Evolutionary conservation across 2,888 invertebrate species (phyloP).

Genomic region (Heteromyza rotundicornis): DNA sequence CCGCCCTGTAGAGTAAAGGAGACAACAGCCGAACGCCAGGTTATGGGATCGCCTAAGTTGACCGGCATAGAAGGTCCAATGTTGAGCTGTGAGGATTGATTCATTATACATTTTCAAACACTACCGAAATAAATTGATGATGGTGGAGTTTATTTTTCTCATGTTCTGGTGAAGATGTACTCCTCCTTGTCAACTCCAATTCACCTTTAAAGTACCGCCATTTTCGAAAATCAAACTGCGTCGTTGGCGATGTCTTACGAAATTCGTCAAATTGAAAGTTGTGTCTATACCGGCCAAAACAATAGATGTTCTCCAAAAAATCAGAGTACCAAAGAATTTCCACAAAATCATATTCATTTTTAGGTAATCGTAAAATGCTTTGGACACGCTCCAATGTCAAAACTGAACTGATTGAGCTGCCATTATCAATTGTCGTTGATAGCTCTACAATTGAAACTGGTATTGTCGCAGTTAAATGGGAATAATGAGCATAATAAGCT

Average conservation of each 20-base stretch:
- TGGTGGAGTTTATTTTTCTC: too few species aligned
- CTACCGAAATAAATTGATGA: too few species aligned
- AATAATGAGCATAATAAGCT: too few species aligned
- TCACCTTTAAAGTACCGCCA: conserved; percentile 41
- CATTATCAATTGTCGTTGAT: background rate
- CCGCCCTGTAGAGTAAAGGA: conserved; percentile 49
- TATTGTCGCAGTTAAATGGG: too few species aligned
- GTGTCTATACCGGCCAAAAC: conserved; percentile 18
- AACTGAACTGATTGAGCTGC: conserved; percentile 7
- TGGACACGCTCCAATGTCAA: background rate
- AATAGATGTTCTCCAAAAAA: too few species aligned
- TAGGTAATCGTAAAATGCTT: too few species aligned
- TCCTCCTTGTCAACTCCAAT: too few species aligned
- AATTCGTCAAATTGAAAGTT: conserved; percentile 32
- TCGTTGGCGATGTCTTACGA: conserved; percentile 32
- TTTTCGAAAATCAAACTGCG: conserved; percentile 40
- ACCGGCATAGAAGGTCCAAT: conserved; percentile 47
- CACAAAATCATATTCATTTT: too few species aligned
- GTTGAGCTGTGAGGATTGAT: conserved; percentile 35
- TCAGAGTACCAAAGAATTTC: too few species aligned
- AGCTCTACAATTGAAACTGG: background rate
- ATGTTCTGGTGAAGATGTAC: too few species aligned
- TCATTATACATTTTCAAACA: background rate
- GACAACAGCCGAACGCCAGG: conserved; percentile 50
- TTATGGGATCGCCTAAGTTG: conserved; percentile 45